Conservation (phyloP, 2,797 vertebrate species). For the Rhadinocentrus ornatus region DNA sequence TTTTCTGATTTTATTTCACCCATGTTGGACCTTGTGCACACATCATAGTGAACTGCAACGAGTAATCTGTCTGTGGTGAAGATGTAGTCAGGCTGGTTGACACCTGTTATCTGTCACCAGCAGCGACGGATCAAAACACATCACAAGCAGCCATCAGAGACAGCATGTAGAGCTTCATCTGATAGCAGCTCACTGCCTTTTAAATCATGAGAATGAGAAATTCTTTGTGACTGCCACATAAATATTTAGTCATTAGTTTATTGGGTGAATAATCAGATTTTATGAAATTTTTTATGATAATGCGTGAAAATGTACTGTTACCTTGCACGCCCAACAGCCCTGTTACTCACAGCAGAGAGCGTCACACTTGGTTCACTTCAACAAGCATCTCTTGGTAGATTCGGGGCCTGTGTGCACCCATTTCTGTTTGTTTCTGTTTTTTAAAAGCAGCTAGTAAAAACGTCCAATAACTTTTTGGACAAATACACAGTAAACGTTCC, state of each 20-base stretch:
- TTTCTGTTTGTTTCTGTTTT: no score
- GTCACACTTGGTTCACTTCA: neutral
- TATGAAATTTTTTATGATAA: neutral
- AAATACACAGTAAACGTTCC: neutral
- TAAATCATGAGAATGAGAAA: slow-evolving; percentile 48
- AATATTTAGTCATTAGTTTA: slow-evolving; percentile 17
- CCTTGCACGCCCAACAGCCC: neutral
- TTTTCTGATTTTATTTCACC: slow-evolving; percentile 17
- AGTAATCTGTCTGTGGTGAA: slow-evolving; percentile 71
- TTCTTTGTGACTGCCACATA: slow-evolving; percentile 41
- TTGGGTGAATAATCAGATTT: neutral
- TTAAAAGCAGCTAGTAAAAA: no score
- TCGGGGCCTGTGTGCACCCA: no score
- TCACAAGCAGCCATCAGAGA: slow-evolving; percentile 68
- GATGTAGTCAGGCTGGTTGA: slow-evolving; percentile 67
- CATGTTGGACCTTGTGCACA: neutral
- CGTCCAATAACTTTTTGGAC: neutral
- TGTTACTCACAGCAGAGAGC: no score
- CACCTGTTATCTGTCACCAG: slow-evolving; percentile 75
- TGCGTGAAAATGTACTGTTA: neutral
- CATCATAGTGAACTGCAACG: slow-evolving; percentile 25
- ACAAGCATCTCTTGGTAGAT: neutral
- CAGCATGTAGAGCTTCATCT: slow-evolving; percentile 77
- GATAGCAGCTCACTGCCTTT: slow-evolving; percentile 48
- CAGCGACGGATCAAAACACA: slow-evolving; percentile 72